phyloP scores from a whole-genome alignment of 2,888 invertebrate species.

The Cacoxenus indagator region DNA sequence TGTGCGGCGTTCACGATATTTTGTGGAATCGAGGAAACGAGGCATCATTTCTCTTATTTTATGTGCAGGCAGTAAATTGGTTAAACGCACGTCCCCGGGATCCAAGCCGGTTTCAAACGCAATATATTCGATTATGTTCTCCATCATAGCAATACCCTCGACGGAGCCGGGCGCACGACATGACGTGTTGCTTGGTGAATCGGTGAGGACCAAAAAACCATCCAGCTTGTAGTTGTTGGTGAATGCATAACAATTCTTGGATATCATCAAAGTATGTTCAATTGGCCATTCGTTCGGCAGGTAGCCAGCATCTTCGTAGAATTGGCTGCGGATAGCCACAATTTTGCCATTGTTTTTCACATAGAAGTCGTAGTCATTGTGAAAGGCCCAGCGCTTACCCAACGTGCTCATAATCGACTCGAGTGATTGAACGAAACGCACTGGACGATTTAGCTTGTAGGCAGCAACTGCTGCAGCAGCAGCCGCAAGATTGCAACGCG shows the following conservation, averaged over 20 bases:
- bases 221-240: slow-evolving; percentile 77
- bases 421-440: slow-evolving; percentile 78
- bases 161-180: slow-evolving; percentile 76
- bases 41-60: slow-evolving; percentile 71
- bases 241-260: slow-evolving; percentile 75
- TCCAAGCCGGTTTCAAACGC: slow-evolving; percentile 72
- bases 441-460: slow-evolving; percentile 73
- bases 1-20: slow-evolving; percentile 73
- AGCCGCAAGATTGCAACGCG: slow-evolving; percentile 74
- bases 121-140: slow-evolving; percentile 77
- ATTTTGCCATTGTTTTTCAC: slow-evolving; percentile 77
- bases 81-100: slow-evolving; percentile 73
- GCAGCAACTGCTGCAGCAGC: slow-evolving; percentile 80
- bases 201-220: slow-evolving; percentile 77
- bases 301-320: slow-evolving; percentile 74
- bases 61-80: slow-evolving; percentile 71
- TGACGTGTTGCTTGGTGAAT: slow-evolving; percentile 78
- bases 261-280: slow-evolving; percentile 43
- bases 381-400: slow-evolving; percentile 77
- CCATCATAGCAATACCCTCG: slow-evolving; percentile 75
- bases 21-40: slow-evolving; percentile 71
- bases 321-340: slow-evolving; percentile 74
- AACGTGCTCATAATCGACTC: slow-evolving; percentile 79
- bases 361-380: slow-evolving; percentile 77
- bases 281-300: slow-evolving; percentile 72